phyloP scores from a whole-genome alignment of 2,797 vertebrate species.

The Pseudochromis fuscus region DNA sequence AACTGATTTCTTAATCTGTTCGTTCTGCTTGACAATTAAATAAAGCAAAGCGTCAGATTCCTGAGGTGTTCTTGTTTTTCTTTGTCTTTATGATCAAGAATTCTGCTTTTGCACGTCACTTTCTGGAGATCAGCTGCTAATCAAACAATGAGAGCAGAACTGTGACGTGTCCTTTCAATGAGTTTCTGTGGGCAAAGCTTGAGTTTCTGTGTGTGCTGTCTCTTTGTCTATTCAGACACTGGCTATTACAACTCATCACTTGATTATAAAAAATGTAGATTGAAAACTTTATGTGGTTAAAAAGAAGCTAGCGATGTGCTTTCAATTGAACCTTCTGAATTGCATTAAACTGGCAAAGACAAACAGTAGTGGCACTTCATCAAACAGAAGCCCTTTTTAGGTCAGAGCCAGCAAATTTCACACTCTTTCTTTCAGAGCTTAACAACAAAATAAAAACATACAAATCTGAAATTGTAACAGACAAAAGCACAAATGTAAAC shows the following conservation, averaged over 20 bases:
- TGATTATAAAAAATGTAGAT: background rate
- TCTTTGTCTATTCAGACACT: background rate
- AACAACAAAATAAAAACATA: background rate
- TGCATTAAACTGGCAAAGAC: background rate
- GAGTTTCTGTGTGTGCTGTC: too few species aligned
- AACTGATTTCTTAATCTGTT: slow-evolving; percentile 18
- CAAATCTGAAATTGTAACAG: background rate
- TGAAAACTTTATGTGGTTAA: too few species aligned
- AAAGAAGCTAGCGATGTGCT: background rate
- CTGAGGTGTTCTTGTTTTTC: slow-evolving; percentile 25
- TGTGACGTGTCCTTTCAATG: background rate
- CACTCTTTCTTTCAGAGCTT: background rate
- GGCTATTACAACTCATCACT: background rate
- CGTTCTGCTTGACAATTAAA: slow-evolving; percentile 20
- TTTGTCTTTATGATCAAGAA: slow-evolving; percentile 13
- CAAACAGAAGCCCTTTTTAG: background rate
- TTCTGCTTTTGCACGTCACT: slow-evolving; percentile 18
- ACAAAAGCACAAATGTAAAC: background rate
- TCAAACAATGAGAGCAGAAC: slow-evolving; percentile 20
- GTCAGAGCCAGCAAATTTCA: background rate
- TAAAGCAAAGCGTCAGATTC: slow-evolving; percentile 13
- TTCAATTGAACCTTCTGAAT: background rate
- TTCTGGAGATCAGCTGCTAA: slow-evolving; percentile 22
- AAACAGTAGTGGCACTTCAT: background rate
- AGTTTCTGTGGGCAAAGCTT: background rate